These are phyloP conservation scores for Puffinus mauretanicus DNA, from an alignment of 2,113 vertebrate species.

Conservation along the genomic window DNA sequence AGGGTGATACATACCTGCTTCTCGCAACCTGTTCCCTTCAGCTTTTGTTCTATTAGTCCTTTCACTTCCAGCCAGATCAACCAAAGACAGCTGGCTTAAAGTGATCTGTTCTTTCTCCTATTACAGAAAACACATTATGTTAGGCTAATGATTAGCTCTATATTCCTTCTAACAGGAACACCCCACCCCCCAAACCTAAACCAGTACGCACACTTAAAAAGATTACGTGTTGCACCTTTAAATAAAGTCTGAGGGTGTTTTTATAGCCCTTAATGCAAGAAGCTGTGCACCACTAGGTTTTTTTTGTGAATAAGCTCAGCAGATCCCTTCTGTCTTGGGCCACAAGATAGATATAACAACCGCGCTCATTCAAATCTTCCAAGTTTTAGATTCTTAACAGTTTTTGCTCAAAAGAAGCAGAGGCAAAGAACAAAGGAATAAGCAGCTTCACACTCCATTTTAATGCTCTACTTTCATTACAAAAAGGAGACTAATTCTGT, in stretches of 20 bases:
- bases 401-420: background rate
- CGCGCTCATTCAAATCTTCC: background rate
- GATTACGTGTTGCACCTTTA: fast-evolving
- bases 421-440: background rate
- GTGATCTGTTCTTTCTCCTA: conserved; percentile 91
- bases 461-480: fast-evolving
- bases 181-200: background rate
- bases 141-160: background rate
- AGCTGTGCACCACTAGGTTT: background rate
- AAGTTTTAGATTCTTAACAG: background rate
- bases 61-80: conserved; percentile 96
- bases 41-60: conserved; percentile 92
- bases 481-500: fast-evolving
- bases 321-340: background rate
- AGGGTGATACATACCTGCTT: conserved; percentile 81
- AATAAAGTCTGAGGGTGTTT: fast-evolving
- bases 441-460: background rate
- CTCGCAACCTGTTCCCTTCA: conserved; percentile 88
- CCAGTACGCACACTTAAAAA: background rate
- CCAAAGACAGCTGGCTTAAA: conserved; percentile 91
- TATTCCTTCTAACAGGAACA: fast-evolving
- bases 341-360: background rate
- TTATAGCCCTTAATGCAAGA: background rate
- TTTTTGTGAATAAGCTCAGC: background rate
- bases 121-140: background rate